Evolutionary conservation across 2,113 vertebrate species (phyloP), one percentile per base, ranked within the genome.

Genomic region (Mormyrus iriodes): DNA sequence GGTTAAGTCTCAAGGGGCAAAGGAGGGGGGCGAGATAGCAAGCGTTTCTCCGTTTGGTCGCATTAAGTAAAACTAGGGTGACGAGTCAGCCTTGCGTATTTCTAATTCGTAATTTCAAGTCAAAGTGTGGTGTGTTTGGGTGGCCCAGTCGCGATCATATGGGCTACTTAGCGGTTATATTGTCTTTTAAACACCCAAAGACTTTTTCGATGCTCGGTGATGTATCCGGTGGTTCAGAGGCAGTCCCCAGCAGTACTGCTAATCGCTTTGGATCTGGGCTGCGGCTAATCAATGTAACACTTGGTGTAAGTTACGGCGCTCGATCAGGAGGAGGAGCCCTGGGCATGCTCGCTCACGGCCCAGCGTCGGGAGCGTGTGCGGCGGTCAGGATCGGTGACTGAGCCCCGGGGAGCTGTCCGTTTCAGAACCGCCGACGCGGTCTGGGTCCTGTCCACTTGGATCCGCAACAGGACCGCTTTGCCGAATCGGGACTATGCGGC

Each of bases 371-470:
- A 24, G n/a, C n/a, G 76, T 48, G 76, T 61, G 88, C 42, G 52
- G 31, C 31, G 4, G 21, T 24, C 31, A 24, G 51, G 31, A 27
- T 44, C 31, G 35, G 73, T 27, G 82, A 79, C 65, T 46, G 88
- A 87, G 61, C 65, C 52, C 61, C 31, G 85, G 24, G 86, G 89
- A 92, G 83, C 91, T 92, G 90, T 91, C 90, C 88, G 84, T 86
- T 92, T 91, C 91, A 92, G 91, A 79, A 92, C 91, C 89, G 27
- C 84, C 35, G 76, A 55, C 55, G 31, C 15, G 39, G 21, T 10
- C 31, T 9, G 88, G 5, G 7, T 84, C 52, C 49, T 46, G 8
- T n/a, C 19, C 13, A 31, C 24, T 39, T 8, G 52, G 9, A 76
- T 53, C 73, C n/a, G 44, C 76, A 79, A 53, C 44, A 49, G 69